Evolutionary conservation across 2,113 vertebrate genomes (phyloP).

Genomic region (Steatornis caripensis): DNA sequence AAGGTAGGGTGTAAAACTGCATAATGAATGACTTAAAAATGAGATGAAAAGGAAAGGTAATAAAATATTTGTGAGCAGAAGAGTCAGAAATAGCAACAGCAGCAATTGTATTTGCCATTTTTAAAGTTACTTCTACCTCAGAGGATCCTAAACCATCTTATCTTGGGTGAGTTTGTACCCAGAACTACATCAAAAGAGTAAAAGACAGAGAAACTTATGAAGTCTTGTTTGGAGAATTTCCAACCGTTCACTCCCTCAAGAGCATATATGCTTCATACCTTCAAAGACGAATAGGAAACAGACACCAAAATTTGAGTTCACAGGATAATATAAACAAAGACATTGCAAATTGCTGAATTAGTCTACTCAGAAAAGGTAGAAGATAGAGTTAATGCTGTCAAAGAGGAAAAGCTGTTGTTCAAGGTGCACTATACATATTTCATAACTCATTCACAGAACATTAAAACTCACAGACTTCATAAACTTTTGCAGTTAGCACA

Average conservation of each 20-base stretch:
- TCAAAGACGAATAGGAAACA: not conserved
- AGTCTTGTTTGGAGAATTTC: not conserved
- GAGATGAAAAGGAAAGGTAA: not conserved
- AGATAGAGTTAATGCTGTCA: not conserved
- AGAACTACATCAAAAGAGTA: not conserved
- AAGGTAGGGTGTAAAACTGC: not conserved
- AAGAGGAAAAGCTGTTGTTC: not conserved
- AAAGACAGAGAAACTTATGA: not conserved
- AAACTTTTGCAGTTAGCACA: not conserved
- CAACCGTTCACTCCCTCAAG: rapidly evolving
- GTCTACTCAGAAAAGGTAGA: not conserved
- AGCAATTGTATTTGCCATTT: not conserved
- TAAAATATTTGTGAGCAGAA: not conserved
- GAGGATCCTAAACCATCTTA: not conserved
- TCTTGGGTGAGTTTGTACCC: not conserved
- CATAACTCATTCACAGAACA: not conserved
- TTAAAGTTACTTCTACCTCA: not conserved
- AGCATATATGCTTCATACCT: not conserved
- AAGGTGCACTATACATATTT: not conserved
- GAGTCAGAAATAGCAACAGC: not conserved
- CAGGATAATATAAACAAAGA: not conserved
- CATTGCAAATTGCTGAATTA: not conserved
- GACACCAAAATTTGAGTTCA: not conserved
- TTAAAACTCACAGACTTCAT: not conserved
- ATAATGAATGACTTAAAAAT: not conserved